Evolutionary conservation across 1,140 invertebrate species (phyloP).

Genomic region (Aporrectodea caliginosa): DNA sequence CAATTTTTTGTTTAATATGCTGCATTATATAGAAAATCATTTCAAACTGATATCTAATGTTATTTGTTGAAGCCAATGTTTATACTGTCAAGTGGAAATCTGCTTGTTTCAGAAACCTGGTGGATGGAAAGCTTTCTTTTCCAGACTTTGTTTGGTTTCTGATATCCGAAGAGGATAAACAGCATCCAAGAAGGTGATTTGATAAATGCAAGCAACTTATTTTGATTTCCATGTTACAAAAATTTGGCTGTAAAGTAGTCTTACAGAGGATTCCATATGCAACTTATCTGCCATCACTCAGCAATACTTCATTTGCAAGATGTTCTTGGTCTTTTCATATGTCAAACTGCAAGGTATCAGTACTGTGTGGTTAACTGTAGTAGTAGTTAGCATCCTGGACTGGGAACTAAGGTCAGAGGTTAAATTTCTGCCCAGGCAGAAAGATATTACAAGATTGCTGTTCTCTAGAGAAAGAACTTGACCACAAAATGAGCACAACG

Average conservation of each 20-base stretch:
- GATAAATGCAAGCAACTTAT: too few species aligned
- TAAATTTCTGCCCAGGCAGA: too few species aligned
- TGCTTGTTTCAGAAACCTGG: constrained; percentile 9
- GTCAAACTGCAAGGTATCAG: too few species aligned
- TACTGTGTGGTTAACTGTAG: too few species aligned
- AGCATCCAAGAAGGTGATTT: constrained; percentile 81
- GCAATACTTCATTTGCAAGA: background rate
- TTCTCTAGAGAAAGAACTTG: too few species aligned
- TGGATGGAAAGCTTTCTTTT: constrained; percentile 75
- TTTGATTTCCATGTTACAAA: too few species aligned
- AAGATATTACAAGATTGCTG: too few species aligned
- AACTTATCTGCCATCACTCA: background rate
- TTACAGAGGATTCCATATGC: background rate
- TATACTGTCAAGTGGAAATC: constrained; percentile 9
- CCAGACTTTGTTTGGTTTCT: constrained; percentile 99
- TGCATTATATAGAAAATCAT: too few species aligned
- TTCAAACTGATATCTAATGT: constrained; percentile 10
- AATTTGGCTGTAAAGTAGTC: constrained; percentile 64
- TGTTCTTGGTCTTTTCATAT: background rate
- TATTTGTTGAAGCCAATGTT: background rate
- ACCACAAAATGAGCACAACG: too few species aligned
- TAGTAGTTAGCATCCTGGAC: too few species aligned
- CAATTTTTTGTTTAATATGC: too few species aligned
- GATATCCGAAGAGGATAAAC: constrained; percentile 96
- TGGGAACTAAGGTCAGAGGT: too few species aligned